Evolutionary conservation across 2,113 vertebrate species (phyloP).

Genomic region (Pelodiscus sinensis): DNA sequence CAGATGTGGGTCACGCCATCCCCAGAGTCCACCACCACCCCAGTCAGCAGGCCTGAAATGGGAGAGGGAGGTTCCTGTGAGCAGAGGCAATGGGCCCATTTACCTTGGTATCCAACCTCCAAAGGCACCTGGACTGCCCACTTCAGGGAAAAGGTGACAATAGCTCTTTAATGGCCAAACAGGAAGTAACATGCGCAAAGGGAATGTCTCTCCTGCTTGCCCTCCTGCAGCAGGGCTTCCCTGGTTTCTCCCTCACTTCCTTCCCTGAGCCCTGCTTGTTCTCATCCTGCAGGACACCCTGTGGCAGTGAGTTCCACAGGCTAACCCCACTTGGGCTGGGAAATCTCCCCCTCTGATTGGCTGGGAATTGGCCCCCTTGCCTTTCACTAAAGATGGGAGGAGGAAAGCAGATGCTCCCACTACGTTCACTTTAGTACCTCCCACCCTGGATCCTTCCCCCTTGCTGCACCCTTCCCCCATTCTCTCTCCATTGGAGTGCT

Average conservation of each 20-base stretch:
- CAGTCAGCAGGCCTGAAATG: constrained; percentile 14
- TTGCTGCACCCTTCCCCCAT: no score
- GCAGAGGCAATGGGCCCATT: not conserved
- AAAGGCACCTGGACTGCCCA: not conserved
- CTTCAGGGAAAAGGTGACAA: not conserved
- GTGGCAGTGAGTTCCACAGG: not conserved
- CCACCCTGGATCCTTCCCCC: no score
- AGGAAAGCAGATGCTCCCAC: no score
- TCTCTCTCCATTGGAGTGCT: no score
- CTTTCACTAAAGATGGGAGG: no score
- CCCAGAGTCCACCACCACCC: constrained; percentile 47
- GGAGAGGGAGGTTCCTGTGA: not conserved
- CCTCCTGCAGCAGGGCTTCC: not conserved
- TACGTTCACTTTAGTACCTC: no score
- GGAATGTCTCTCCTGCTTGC: not conserved
- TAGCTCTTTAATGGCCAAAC: not conserved
- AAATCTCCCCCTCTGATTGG: no score
- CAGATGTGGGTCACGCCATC: constrained; percentile 59
- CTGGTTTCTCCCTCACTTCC: not conserved
- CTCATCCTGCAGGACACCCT: not conserved
- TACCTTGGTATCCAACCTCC: not conserved
- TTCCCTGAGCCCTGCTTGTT: not conserved
- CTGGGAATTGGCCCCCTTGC: no score
- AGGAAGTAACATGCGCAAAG: not conserved
- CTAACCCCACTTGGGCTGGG: not conserved